These are phyloP conservation scores for Andrena fulva DNA, from an alignment of 2,888 invertebrate species.

Conservation along the genomic window DNA sequence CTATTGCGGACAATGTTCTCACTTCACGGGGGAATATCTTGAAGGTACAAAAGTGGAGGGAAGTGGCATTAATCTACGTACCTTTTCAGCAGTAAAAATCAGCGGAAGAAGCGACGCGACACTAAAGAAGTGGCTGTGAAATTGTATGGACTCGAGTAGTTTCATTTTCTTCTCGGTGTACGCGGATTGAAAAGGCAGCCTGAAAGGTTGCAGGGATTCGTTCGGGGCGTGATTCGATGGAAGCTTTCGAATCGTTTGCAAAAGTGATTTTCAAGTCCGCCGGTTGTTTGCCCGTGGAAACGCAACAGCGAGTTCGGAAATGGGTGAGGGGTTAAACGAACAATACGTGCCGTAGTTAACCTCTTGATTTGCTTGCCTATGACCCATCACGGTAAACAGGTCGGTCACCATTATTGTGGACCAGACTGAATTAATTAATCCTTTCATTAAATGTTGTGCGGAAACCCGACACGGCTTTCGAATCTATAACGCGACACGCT, in stretches of 20 bases:
- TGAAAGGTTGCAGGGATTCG: neutral
- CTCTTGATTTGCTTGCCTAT: slow-evolving; percentile 63
- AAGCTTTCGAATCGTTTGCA: slow-evolving; percentile 32
- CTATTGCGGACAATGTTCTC: too few species aligned
- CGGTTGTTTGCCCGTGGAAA: slow-evolving; percentile 27
- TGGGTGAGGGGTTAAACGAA: slow-evolving; percentile 49
- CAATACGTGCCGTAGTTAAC: slow-evolving; percentile 54
- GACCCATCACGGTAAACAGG: slow-evolving; percentile 61
- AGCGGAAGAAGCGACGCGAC: too few species aligned
- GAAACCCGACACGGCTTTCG: slow-evolving; percentile 8
- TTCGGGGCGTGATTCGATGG: neutral
- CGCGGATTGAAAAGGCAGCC: neutral
- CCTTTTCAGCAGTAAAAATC: too few species aligned
- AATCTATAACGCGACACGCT: slow-evolving; percentile 28
- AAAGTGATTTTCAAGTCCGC: slow-evolving; percentile 49
- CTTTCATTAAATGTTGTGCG: slow-evolving; percentile 52
- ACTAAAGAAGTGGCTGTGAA: too few species aligned
- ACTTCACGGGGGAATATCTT: too few species aligned
- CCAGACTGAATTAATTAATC: slow-evolving; percentile 62
- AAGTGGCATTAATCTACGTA: too few species aligned
- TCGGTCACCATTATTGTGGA: slow-evolving; percentile 37
- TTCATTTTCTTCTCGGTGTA: neutral
- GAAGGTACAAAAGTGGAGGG: too few species aligned
- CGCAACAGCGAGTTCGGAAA: slow-evolving; percentile 30
- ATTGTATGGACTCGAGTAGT: neutral